Conservation (phyloP, 2,113 vertebrate species). For the Naja naja region DNA sequence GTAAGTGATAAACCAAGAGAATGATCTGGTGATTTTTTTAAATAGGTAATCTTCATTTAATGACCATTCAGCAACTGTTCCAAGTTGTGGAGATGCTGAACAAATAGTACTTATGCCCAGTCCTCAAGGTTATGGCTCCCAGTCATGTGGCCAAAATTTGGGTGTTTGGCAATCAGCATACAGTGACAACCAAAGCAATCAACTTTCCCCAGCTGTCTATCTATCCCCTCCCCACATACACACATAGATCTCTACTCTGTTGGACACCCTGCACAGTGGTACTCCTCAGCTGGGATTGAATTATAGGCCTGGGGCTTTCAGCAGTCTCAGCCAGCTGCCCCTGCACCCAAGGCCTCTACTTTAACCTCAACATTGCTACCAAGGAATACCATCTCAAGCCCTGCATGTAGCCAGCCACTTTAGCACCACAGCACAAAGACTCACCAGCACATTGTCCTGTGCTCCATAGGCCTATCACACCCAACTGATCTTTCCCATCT, state of each 20-base stretch:
- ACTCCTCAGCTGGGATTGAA: neutral
- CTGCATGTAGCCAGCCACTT: neutral
- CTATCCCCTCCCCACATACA: neutral
- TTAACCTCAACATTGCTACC: neutral
- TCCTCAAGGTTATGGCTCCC: neutral
- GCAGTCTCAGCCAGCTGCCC: neutral
- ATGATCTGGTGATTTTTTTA: neutral
- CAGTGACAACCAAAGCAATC: neutral
- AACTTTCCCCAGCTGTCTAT: neutral
- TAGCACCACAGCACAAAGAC: neutral
- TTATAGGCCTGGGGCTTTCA: neutral
- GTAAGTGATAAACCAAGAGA: neutral
- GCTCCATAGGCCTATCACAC: neutral
- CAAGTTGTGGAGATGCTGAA: neutral
- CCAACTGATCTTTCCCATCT: neutral
- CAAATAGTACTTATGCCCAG: neutral
- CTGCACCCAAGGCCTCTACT: neutral
- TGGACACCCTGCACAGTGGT: neutral
- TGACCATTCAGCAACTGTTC: neutral
- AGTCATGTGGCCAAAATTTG: neutral
- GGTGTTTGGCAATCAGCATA: neutral
- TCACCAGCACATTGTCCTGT: neutral
- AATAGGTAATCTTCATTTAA: neutral
- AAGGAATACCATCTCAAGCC: neutral
- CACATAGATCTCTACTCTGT: neutral